These are phyloP conservation scores for Malthinus flaveolus DNA, from an alignment of 2,888 invertebrate species.

Conservation along the genomic window DNA sequence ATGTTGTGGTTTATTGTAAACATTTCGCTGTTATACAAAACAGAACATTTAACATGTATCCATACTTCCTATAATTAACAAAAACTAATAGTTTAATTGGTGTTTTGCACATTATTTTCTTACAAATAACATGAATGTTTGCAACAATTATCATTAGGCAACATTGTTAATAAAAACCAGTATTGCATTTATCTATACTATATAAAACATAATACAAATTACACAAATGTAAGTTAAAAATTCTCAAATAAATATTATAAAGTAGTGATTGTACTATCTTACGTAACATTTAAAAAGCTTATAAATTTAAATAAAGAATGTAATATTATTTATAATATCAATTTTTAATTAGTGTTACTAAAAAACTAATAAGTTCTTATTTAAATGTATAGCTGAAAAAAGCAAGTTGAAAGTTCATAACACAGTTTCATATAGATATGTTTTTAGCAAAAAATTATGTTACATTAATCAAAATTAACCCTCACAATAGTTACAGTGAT, in stretches of 20 bases:
- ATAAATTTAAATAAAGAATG: no score
- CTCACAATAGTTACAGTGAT: background rate
- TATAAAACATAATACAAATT: slow-evolving; percentile 19
- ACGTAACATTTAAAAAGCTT: no score
- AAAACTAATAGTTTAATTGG: slow-evolving; percentile 53
- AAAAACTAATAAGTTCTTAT: background rate
- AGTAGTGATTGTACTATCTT: no score
- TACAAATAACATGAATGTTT: slow-evolving; percentile 50
- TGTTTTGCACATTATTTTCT: slow-evolving; percentile 55
- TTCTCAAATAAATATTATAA: no score
- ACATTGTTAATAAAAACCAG: slow-evolving; percentile 36
- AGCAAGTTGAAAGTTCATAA: slow-evolving; percentile 34
- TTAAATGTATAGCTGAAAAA: slow-evolving; percentile 23
- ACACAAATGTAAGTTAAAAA: no score
- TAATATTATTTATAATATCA: background rate
- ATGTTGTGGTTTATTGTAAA: slow-evolving; percentile 46
- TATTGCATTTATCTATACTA: slow-evolving; percentile 24
- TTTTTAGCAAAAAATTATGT: slow-evolving; percentile 1
- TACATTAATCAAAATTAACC: slow-evolving; percentile 1
- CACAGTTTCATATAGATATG: slow-evolving; percentile 16
- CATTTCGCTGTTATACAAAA: slow-evolving; percentile 37
- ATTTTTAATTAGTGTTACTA: slow-evolving; percentile 5
- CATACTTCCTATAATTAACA: slow-evolving; percentile 43
- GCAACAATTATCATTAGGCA: slow-evolving; percentile 50
- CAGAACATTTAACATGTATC: slow-evolving; percentile 44